Conservation (phyloP, 1,140 invertebrate genomes). For the Sitodiplosis mosellana region DNA sequence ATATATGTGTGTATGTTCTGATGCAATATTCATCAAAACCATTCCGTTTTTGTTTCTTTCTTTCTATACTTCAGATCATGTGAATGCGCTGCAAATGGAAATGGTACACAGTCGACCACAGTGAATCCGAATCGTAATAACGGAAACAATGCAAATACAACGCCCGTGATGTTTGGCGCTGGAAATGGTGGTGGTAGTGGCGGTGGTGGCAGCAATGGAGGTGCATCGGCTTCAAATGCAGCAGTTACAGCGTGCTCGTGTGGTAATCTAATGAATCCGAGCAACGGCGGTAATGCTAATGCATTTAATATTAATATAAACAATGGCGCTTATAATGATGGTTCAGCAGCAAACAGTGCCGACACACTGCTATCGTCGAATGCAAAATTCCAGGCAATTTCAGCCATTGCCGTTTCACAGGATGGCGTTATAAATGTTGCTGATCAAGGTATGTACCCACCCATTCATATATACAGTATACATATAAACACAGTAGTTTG, state of each 20-base stretch:
- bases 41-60: no score
- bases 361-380: conserved; percentile 77
- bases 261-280: conserved; percentile 15
- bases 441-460: conserved; percentile 55
- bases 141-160: conserved; percentile 9
- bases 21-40: no score
- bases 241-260: conserved; percentile 8
- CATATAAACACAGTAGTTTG: no score
- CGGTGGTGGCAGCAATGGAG: conserved; percentile 24
- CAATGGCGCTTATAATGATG: conserved; percentile 18
- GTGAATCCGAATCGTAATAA: conserved; percentile 19
- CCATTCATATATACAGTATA: no score
- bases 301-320: conserved; percentile 17
- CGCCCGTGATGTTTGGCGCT: conserved; percentile 14
- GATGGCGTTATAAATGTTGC: conserved; percentile 86
- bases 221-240: conserved; percentile 20
- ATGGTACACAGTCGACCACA: conserved; percentile 12
- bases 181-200: conserved; percentile 3
- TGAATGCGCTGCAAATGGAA: no score
- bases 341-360: conserved; percentile 50
- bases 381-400: conserved; percentile 77
- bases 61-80: no score
- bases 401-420: conserved; percentile 79
- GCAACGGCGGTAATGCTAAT: conserved; percentile 19
- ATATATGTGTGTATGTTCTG: no score